Evolutionary conservation across 1,140 invertebrate species (phyloP).

Genomic region (Helicoverpa armigera): DNA sequence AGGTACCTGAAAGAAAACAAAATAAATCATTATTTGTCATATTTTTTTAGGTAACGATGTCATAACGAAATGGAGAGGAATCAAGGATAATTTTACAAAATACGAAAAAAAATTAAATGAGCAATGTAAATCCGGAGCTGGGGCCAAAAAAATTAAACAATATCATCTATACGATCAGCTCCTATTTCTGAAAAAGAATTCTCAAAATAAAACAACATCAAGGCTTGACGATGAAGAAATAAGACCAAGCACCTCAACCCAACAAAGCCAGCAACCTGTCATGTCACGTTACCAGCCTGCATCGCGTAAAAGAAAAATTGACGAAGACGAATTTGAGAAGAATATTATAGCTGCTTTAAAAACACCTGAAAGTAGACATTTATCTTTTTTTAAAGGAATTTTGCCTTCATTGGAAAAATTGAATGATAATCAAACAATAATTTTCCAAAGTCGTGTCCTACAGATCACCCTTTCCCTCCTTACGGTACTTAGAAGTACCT

Average conservation of each 20-base stretch:
- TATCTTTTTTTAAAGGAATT: constrained; percentile 47
- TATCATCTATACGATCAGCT: constrained; percentile 51
- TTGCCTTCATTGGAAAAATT: constrained; percentile 51
- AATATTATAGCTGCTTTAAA: constrained; percentile 43
- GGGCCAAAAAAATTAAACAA: constrained; percentile 53
- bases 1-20: constrained; percentile 51
- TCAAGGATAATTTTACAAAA: constrained; percentile 53
- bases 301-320: constrained; percentile 48
- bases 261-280: constrained; percentile 6
- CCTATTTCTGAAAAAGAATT: constrained; percentile 51
- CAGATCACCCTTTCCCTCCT: constrained; percentile 42
- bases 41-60: constrained; percentile 47
- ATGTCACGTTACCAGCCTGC: constrained; percentile 39
- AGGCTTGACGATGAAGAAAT: constrained; percentile 49
- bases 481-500: constrained; percentile 58
- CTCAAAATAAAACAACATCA: constrained; percentile 49
- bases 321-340: constrained; percentile 44
- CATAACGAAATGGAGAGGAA: constrained; percentile 48
- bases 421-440: constrained; percentile 48
- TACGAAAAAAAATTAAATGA: constrained; percentile 52
- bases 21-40: constrained; percentile 28
- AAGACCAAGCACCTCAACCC: constrained; percentile 24
- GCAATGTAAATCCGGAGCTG: constrained; percentile 46
- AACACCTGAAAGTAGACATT: constrained; percentile 21
- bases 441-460: constrained; percentile 49